Conservation (phyloP, 2,797 vertebrate genomes). For the Tolypeutes matacus region DNA sequence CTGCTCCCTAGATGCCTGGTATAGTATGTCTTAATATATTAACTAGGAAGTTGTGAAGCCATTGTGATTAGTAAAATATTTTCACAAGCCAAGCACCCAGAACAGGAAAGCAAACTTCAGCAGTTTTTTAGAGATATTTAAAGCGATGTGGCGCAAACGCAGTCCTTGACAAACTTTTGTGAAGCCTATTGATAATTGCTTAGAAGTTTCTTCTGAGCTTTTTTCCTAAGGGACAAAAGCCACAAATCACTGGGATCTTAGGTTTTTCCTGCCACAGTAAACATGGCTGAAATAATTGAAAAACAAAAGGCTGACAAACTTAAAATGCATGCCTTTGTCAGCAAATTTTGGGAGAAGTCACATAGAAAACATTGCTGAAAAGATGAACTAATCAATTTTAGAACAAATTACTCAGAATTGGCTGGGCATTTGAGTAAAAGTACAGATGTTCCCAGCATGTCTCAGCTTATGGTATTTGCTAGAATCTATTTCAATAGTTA, state of each 20-base stretch:
- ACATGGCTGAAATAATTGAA: conserved; percentile 17
- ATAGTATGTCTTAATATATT: not conserved
- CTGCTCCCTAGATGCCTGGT: not conserved
- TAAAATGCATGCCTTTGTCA: conserved; percentile 38
- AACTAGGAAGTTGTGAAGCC: not conserved
- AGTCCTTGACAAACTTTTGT: not conserved
- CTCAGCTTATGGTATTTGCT: not conserved
- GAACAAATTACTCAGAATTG: not conserved
- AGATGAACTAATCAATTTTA: conserved; percentile 24
- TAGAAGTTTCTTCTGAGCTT: not conserved
- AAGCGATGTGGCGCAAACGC: not conserved
- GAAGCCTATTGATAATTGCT: conserved; percentile 17
- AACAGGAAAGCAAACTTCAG: not conserved
- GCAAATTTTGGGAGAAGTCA: not conserved
- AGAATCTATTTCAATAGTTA: not conserved
- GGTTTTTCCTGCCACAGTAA: not conserved
- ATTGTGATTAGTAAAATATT: not conserved
- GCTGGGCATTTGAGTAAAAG: not conserved
- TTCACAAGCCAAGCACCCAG: not conserved
- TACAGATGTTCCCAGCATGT: conserved; percentile 26
- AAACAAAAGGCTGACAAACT: conserved; percentile 38
- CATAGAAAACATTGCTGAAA: not conserved
- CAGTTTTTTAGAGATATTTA: conserved; percentile 12
- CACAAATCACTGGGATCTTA: not conserved
- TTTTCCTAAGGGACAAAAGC: conserved; percentile 29